Evolutionary conservation across 2,113 vertebrate genomes (phyloP).

Genomic region (Himantopus leucocephalus): DNA sequence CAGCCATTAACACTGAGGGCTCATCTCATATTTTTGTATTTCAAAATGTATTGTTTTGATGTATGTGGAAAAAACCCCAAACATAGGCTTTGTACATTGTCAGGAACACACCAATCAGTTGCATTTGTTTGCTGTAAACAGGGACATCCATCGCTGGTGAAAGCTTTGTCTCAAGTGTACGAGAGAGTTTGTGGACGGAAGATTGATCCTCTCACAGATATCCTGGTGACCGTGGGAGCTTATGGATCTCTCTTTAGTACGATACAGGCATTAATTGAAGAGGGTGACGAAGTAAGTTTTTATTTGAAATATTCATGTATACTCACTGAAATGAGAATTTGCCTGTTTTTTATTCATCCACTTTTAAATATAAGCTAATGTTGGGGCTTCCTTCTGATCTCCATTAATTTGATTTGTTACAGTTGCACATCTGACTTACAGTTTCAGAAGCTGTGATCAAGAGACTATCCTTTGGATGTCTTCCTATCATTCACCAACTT

Average conservation of each 20-base stretch:
- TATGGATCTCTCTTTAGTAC: constrained; percentile 91
- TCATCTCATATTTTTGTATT: background rate
- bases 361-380: background rate
- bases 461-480: background rate
- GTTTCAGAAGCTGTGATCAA: background rate
- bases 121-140: constrained; percentile 53
- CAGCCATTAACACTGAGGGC: background rate
- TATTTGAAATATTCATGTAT: background rate
- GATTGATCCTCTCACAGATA: constrained; percentile 87
- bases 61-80: background rate
- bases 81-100: background rate
- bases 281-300: constrained; percentile 88
- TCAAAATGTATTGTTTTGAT: background rate
- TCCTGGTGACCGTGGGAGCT: constrained; percentile 90
- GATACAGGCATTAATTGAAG: constrained; percentile 89
- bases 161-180: constrained; percentile 89
- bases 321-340: background rate
- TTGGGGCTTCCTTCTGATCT: background rate
- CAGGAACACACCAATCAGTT: background rate
- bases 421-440: background rate
- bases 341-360: background rate
- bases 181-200: constrained; percentile 79
- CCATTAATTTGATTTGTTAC: background rate
- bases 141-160: constrained; percentile 91
- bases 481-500: background rate